Conservation (phyloP, 1,140 invertebrate genomes). For the Parasteatoda tepidariorum region DNA sequence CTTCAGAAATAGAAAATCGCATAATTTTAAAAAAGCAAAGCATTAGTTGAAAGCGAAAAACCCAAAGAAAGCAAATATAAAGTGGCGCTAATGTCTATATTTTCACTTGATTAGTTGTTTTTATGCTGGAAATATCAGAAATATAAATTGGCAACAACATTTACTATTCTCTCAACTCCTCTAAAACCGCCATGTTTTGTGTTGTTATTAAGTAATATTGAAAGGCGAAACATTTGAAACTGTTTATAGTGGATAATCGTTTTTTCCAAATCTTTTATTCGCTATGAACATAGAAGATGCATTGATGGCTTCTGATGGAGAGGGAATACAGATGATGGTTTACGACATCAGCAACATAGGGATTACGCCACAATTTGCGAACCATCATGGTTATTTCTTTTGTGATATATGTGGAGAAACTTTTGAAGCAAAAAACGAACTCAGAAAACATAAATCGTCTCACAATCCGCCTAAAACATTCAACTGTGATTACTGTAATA, state of each 20-base stretch:
- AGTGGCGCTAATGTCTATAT: neutral
- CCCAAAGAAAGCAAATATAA: too few species aligned
- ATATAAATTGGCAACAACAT: constrained; percentile 31
- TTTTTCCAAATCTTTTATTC: neutral
- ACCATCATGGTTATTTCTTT: constrained; percentile 5
- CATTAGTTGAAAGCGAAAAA: too few species aligned
- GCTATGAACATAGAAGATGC: constrained; percentile 41
- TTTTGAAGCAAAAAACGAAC: constrained; percentile 15
- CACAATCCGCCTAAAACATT: constrained; percentile 40
- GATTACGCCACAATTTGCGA: neutral
- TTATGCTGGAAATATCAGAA: constrained; percentile 31
- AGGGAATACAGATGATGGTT: constrained; percentile 47
- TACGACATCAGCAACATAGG: neutral
- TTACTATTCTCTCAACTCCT: constrained; percentile 54
- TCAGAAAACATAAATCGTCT: constrained; percentile 32
- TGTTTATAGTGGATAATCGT: neutral
- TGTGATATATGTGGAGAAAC: constrained; percentile 34
- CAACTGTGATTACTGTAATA: constrained; percentile 10
- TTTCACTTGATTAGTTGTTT: constrained; percentile 34
- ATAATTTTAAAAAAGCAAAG: too few species aligned
- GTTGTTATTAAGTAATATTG: constrained; percentile 30
- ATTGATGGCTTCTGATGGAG: constrained; percentile 27
- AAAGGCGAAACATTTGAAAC: neutral
- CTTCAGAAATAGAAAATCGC: too few species aligned
- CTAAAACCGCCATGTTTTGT: constrained; percentile 54